These are phyloP conservation scores for Micromussa lordhowensis DNA, from an alignment of 92 coral and sea anemone species.

Conservation along the genomic window DNA sequence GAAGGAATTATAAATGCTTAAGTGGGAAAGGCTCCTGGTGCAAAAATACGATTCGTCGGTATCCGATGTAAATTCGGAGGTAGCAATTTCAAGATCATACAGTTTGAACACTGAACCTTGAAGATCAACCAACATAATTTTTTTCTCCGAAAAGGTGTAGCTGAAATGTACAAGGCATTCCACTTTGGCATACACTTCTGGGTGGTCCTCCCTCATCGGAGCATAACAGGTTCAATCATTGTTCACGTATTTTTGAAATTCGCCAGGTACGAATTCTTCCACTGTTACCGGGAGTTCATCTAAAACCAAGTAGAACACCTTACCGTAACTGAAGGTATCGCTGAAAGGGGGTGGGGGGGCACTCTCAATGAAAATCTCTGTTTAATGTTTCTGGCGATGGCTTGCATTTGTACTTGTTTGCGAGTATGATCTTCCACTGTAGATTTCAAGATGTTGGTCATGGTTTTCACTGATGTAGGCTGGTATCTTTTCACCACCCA, in stretches of 20 bases:
- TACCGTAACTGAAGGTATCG: too few relatives aligned
- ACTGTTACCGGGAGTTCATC: too few relatives aligned
- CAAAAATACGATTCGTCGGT: too few relatives aligned
- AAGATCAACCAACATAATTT: slow-evolving; percentile 43
- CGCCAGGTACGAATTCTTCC: slow-evolving; percentile 61
- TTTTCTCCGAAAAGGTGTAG: neutral
- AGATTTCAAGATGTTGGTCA: neutral
- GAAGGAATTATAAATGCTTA: too few relatives aligned
- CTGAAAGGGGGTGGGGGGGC: too few relatives aligned
- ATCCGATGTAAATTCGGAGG: slow-evolving; percentile 3
- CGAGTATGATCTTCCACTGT: slow-evolving; percentile 62
- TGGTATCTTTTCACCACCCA: slow-evolving; percentile 1
- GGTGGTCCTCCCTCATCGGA: neutral
- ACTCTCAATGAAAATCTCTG: too few relatives aligned
- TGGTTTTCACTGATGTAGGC: slow-evolving; percentile 3
- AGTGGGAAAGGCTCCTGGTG: too few relatives aligned
- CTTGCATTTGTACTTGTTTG: slow-evolving; percentile 73
- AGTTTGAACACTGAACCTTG: too few relatives aligned
- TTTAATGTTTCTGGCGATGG: slow-evolving; percentile 60
- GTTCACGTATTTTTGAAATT: slow-evolving; percentile 54
- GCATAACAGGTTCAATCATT: slow-evolving; percentile 41
- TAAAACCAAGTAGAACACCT: too few relatives aligned
- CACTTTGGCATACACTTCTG: slow-evolving; percentile 32
- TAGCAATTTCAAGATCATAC: slow-evolving; percentile 73
- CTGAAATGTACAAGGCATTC: slow-evolving; percentile 32